phyloP scores from a whole-genome alignment of 2,888 invertebrate species.

The Tupiocoris notatus region DNA sequence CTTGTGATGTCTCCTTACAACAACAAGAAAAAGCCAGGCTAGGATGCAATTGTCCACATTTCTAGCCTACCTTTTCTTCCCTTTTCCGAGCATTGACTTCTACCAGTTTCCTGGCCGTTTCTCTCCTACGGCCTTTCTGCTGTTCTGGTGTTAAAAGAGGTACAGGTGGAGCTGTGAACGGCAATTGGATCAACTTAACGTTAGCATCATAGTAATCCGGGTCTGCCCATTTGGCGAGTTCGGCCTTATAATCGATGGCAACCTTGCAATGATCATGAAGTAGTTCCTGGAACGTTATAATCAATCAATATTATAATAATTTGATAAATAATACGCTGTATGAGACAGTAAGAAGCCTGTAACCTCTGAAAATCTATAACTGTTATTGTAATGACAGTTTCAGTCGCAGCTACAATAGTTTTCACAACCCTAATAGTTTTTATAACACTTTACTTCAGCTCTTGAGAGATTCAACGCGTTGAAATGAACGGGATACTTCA shows the following conservation, averaged over 20 bases:
- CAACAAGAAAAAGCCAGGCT: too few relatives aligned
- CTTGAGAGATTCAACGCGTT: constrained; percentile 82
- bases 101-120: constrained; percentile 77
- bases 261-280: constrained; percentile 77
- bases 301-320: too few relatives aligned
- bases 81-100: constrained; percentile 88
- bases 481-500: constrained; percentile 90
- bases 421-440: too few relatives aligned
- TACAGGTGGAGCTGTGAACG: constrained; percentile 66
- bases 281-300: constrained; percentile 62
- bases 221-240: constrained; percentile 77
- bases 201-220: constrained; percentile 77
- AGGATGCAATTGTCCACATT: too few relatives aligned
- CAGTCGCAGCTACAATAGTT: too few relatives aligned
- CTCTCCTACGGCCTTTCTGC: constrained; percentile 81
- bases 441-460: constrained; percentile 68
- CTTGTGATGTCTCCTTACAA: too few relatives aligned
- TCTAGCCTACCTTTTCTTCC: constrained; percentile 77
- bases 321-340: background rate
- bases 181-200: constrained; percentile 82
- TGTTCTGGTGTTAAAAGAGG: constrained; percentile 72
- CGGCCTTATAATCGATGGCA: constrained; percentile 74
- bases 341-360: too few relatives aligned
- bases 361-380: too few relatives aligned
- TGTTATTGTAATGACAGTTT: too few relatives aligned